Base-by-base conservation (phyloP, 2,888 invertebrate species). In the Frankliniella fusca region DNA sequence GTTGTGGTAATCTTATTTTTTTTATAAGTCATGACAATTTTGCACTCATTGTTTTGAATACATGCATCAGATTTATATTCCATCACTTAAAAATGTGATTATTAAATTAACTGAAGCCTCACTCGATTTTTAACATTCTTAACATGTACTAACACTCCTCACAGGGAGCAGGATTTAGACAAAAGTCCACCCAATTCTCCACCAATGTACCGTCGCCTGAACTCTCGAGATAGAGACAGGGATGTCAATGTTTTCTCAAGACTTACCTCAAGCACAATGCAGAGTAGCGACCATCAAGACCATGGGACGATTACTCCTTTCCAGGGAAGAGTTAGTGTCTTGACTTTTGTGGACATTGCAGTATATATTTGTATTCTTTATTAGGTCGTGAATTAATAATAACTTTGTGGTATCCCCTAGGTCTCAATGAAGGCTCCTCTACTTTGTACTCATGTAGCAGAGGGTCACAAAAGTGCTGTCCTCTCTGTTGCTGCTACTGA, bases 391-490 rank as follows among this genome's bases (percentile, higher is more conserved):
- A n/a, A n/a, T n/a, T n/a, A n/a, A n/a, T n/a, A n/a, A n/a, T n/a
- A n/a, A n/a, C n/a, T n/a, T n/a, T n/a, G n/a, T n/a, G n/a, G n/a
- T n/a, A n/a, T n/a, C n/a, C n/a, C n/a, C n/a, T 85, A 90, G 90
- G 87, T 87, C 80, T 88, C 88, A 82, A 89, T 90, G 15, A 89
- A 90, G 84, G 89, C 91, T 83, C 92, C 93, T 86, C 89, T 96
- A 83, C 92, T 93, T 84, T 95, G 95, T 87, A 93, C 94, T 48
- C 94, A 95, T 87, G 92, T 93, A 82, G 95, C 95, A 12, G 94
- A 94, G 87, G 96, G 97, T 0, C 97, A 97, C 88, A 93, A 93
- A 82, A 94, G 94, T 88, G 94, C 95, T 3, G 95, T 96, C 76
- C 90, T 96, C 3, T 92, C 94, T 11, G 92, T 96, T 81, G 93